Base-by-base conservation (phyloP, 1,140 invertebrate genomes). In the Drosophila saltans region DNA sequence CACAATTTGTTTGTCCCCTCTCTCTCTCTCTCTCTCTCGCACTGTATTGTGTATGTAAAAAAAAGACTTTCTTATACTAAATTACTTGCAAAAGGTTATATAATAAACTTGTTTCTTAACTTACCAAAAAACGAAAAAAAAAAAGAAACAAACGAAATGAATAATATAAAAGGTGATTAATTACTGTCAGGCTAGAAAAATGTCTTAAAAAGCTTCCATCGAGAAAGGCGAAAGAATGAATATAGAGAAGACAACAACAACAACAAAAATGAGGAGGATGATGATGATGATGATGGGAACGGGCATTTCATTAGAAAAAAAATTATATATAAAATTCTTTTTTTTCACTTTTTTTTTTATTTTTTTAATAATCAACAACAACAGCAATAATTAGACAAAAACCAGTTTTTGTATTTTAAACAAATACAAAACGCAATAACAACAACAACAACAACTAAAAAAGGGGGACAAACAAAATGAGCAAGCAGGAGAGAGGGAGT, bases 331-430 rank as follows among this genome's bases (percentile, higher is more conserved):
- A 58, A 59, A 59, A 58, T 43, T 65, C 21, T 75, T 68, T 75
- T 55, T 76, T 83, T 81, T 85, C 16, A 16, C 58, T 43, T 65
- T 28, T 75, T 68, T 75, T 55, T 75, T 66, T n/a, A n/a, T n/a
- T 77, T 76, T 83, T 81, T 85, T 83, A 81, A 85, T 74, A 74
- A 76, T 76, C 65, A 30, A 57, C 65, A 62, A 66, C 65, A 81
- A 75, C 73, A 82, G 70, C 81, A 88, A 88, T 88, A 88, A 88
- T 88, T 88, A 89, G 84, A 89, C 77, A 88, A 89, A 78, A 86
- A 88, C 83, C 83, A 68, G 83, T 88, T 88, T 80, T 61, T 63
- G 70, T 52, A 52, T 52, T 75, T 78, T 78, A 72, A 78, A 78
- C 75, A 78, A 78, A 78, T 77, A 75, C 69, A 68, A 79, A 72